Evolutionary conservation across 2,888 invertebrate genomes (phyloP).

Genomic region (Trissolcus japonicus): DNA sequence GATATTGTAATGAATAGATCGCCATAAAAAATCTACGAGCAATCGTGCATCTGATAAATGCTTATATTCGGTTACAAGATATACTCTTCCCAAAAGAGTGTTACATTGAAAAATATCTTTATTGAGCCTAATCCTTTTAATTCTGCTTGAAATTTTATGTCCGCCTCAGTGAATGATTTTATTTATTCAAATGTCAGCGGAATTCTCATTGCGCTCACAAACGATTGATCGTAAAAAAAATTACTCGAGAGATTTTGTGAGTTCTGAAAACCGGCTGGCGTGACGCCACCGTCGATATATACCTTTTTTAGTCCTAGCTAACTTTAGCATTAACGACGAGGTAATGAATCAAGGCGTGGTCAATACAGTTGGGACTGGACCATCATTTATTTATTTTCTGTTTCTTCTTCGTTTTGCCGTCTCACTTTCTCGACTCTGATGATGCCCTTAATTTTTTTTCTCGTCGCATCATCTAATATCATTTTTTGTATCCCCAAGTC

Average conservation of each 20-base stretch:
- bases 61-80: neutral
- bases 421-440: conserved; percentile 9
- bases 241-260: conserved; percentile 19
- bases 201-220: no score
- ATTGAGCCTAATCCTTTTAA: neutral
- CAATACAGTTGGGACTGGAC: conserved; percentile 54
- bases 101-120: no score
- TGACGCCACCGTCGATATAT: conserved; percentile 55
- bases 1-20: conserved; percentile 52
- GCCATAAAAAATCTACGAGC: conserved; percentile 50
- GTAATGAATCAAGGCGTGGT: conserved; percentile 60
- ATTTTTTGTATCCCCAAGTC: neutral
- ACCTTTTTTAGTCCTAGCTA: conserved; percentile 54
- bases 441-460: neutral
- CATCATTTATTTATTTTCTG: conserved; percentile 46
- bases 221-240: neutral
- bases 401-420: conserved; percentile 31
- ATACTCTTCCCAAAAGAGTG: no score
- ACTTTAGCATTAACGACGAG: conserved; percentile 58
- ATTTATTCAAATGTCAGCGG: no score
- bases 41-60: conserved; percentile 40
- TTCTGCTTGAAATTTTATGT: no score
- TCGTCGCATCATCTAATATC: neutral
- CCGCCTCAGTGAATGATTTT: no score
- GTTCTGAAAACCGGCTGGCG: conserved; percentile 52